Conservation (phyloP, 1,140 invertebrate genomes). For the Holotrichia oblita region DNA sequence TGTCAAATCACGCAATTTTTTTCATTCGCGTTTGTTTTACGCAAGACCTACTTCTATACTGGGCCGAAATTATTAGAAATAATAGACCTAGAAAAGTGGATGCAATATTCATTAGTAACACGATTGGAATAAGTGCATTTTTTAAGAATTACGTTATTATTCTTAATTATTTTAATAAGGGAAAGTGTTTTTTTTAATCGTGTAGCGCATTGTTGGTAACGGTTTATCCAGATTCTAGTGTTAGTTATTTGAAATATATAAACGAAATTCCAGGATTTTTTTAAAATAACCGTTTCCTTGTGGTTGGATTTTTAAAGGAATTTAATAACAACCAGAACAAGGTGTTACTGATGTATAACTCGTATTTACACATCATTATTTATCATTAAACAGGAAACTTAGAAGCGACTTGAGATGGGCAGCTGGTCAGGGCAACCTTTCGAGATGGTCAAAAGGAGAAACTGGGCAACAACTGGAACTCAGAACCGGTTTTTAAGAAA, state of each 20-base stretch:
- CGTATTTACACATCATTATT: too few relatives aligned
- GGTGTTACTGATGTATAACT: too few relatives aligned
- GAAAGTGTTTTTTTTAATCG: not conserved
- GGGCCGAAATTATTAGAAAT: not conserved
- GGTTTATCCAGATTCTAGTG: not conserved
- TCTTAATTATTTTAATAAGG: not conserved
- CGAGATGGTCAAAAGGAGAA: too few relatives aligned
- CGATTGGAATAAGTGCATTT: not conserved
- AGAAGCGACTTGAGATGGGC: too few relatives aligned
- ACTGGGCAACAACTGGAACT: too few relatives aligned
- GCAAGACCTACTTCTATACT: not conserved
- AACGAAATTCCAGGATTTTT: not conserved
- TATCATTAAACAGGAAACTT: too few relatives aligned
- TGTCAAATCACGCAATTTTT: constrained; percentile 20
- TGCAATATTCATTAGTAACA: not conserved
- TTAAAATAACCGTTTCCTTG: too few relatives aligned
- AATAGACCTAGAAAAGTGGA: not conserved
- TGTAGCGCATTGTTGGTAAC: not conserved
- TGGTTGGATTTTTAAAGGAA: too few relatives aligned
- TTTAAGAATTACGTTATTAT: not conserved
- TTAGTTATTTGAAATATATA: not conserved
- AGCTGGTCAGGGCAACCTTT: too few relatives aligned
- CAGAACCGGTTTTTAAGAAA: too few relatives aligned
- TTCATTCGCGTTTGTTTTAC: not conserved
- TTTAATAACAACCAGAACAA: too few relatives aligned